Conservation (phyloP, 2,888 invertebrate species). For the Sussaba pulchella region DNA sequence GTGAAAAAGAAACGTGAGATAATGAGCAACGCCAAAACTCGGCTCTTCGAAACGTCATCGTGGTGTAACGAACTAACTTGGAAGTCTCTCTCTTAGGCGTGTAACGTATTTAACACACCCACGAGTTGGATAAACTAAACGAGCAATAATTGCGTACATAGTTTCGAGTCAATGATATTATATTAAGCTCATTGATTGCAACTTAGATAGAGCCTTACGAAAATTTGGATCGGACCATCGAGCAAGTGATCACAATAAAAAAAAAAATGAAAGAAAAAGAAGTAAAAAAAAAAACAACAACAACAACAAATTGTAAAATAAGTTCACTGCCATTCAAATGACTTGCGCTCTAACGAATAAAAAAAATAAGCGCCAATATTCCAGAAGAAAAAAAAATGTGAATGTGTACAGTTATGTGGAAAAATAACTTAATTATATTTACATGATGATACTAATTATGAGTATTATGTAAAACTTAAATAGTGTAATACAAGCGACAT, state of each 20-base stretch:
- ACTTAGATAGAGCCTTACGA: conserved; percentile 75
- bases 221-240: conserved; percentile 77
- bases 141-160: conserved; percentile 75
- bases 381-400: conserved; percentile 72
- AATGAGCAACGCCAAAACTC: neutral
- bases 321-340: conserved; percentile 82
- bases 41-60: conserved; percentile 42
- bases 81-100: conserved; percentile 61
- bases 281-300: conserved; percentile 2
- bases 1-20: conserved; percentile 30
- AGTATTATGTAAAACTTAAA: conserved; percentile 79
- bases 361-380: conserved; percentile 72
- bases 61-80: conserved; percentile 49
- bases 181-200: conserved; percentile 68
- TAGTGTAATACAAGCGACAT: conserved; percentile 76
- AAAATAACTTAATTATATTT: conserved; percentile 75
- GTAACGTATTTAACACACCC: conserved; percentile 57
- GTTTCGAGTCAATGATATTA: conserved; percentile 76
- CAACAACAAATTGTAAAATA: conserved; percentile 68
- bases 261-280: conserved; percentile 72
- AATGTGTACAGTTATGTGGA: conserved; percentile 80
- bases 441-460: conserved; percentile 75
- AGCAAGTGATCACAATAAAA: conserved; percentile 79
- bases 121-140: conserved; percentile 64
- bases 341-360: conserved; percentile 76